A percentile compares a stretch with the other conserved stretches of the same genome.
Conservation (phyloP, 37 sponge, comb jelly and placozoan species). For the Halisarca cf. caerulea region DNA sequence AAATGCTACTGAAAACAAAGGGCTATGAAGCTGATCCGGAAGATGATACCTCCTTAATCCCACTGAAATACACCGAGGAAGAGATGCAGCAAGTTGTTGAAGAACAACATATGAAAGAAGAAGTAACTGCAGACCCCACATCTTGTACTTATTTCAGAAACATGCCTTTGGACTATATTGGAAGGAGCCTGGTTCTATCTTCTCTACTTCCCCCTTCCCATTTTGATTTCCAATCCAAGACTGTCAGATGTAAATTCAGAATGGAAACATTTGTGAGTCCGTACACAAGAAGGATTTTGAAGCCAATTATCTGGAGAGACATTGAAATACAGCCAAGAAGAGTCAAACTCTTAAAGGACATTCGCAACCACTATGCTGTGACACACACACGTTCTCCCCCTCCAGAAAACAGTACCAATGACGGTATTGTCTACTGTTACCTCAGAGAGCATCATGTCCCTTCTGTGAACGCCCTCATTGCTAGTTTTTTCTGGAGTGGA, state of each 20-base stretch:
- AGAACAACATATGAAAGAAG: too few species aligned
- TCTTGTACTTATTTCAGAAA: neutral
- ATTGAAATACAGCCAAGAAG: constrained; percentile 37
- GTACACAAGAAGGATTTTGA: constrained; percentile 61
- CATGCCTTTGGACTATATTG: neutral
- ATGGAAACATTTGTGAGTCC: constrained; percentile 48
- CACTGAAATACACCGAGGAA: neutral
- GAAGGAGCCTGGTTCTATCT: neutral
- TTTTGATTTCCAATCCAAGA: neutral
- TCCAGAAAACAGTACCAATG: neutral
- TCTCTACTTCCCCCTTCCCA: constrained; percentile 7
- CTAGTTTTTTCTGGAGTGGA: constrained; percentile 75
- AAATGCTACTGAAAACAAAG: neutral
- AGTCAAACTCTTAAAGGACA: constrained; percentile 46
- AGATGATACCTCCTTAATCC: neutral
- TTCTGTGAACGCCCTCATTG: constrained; percentile 63
- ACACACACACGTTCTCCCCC: neutral
- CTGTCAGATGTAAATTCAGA: neutral
- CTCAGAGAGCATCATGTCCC: constrained; percentile 64
- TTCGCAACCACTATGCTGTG: neutral
- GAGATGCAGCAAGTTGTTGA: too few species aligned
- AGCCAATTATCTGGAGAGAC: constrained; percentile 73
- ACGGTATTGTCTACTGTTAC: constrained; percentile 68
- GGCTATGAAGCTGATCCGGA: constrained; percentile 11
- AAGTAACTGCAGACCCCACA: too few species aligned